These are phyloP conservation scores for Monopterus albus DNA, from an alignment of 2,113 vertebrate genomes.

Conservation along the genomic window DNA sequence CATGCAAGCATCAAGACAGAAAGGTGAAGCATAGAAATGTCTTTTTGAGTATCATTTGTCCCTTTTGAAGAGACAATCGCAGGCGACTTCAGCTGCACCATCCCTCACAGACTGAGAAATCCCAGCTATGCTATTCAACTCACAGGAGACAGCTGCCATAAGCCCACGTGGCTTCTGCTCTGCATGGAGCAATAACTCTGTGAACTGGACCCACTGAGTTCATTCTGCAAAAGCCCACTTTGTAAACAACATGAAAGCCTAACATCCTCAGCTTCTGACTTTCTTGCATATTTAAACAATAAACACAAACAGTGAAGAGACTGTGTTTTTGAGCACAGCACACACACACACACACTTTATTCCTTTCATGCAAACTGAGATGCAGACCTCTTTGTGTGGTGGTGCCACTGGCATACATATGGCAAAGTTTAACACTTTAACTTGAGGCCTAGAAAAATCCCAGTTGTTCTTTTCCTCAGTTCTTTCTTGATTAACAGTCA, in stretches of 20 bases:
- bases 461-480: background rate
- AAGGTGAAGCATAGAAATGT: background rate
- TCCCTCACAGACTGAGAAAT: slow-evolving; percentile 54
- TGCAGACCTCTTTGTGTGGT: background rate
- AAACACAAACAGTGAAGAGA: slow-evolving; percentile 19
- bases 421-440: background rate
- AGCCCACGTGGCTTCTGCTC: slow-evolving; percentile 15
- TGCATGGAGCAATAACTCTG: slow-evolving; percentile 13
- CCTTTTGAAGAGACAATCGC: slow-evolving; percentile 34
- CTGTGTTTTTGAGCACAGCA: background rate
- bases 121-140: slow-evolving; percentile 71
- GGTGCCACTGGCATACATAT: background rate
- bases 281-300: background rate
- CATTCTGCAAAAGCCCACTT: background rate
- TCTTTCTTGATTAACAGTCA: slow-evolving; percentile 1
- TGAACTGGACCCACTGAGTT: slow-evolving; percentile 16
- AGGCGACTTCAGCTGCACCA: slow-evolving; percentile 19
- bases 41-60: slow-evolving; percentile 17
- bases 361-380: background rate
- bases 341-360: background rate
- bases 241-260: background rate
- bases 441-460: slow-evolving; percentile 11
- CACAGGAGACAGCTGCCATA: slow-evolving; percentile 68
- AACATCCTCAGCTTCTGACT: background rate
- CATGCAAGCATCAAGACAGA: background rate